Conservation (phyloP, 2,888 invertebrate species). For the Monoplex corrugatus region DNA sequence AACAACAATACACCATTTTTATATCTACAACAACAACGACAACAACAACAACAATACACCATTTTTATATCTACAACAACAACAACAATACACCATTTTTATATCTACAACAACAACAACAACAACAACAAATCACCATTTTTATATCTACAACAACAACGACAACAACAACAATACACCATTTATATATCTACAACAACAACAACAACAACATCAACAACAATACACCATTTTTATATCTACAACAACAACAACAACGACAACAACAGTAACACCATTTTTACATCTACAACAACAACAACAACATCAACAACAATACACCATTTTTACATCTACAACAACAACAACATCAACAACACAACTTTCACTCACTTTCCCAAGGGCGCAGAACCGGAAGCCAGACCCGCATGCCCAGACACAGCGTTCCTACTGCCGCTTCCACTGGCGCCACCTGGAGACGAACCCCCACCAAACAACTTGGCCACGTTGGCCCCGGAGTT, state of each 20-base stretch:
- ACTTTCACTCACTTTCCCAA: slow-evolving; percentile 17
- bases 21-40: background rate
- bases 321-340: too few species aligned
- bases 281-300: too few species aligned
- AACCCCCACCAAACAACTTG: background rate
- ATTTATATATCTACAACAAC: too few species aligned
- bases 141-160: too few species aligned
- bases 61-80: too few species aligned
- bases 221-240: too few species aligned
- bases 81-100: too few species aligned
- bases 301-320: background rate
- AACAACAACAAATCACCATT: too few species aligned
- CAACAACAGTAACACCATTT: background rate
- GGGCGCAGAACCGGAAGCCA: background rate
- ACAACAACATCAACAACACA: too few species aligned
- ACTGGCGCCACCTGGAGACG: background rate
- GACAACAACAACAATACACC: too few species aligned
- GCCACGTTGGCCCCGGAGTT: background rate
- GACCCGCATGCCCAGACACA: background rate
- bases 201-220: background rate
- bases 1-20: too few species aligned
- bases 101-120: too few species aligned
- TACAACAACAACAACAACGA: background rate
- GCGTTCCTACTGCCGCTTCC: background rate
- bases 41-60: slow-evolving; percentile 12